phyloP scores from a whole-genome alignment of 2,888 invertebrate species.

The Dendrolimus houi region DNA sequence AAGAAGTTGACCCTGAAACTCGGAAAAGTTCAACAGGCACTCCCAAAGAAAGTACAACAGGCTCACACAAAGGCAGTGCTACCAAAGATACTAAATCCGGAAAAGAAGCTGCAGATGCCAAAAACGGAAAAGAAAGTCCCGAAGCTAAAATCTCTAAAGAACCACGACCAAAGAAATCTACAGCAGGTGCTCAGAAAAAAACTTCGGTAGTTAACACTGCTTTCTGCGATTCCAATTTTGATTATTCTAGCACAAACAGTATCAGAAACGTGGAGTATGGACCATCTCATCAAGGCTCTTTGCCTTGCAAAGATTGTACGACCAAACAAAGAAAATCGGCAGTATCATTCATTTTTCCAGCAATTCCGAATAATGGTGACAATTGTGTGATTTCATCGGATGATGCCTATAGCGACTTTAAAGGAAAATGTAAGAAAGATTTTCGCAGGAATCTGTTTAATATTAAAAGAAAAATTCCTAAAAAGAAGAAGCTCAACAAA shows the following conservation, averaged over 20 bases:
- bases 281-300: not conserved
- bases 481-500: slow-evolving; percentile 18
- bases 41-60: not conserved
- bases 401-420: not conserved
- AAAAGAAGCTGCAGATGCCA: not conserved
- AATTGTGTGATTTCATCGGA: not conserved
- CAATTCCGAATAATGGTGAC: not conserved
- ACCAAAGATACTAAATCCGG: not conserved
- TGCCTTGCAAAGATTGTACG: slow-evolving; percentile 2
- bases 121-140: not conserved
- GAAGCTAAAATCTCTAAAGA: not conserved
- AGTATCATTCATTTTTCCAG: slow-evolving; percentile 1
- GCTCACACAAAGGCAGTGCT: not conserved
- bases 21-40: not conserved
- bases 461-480: slow-evolving; percentile 22
- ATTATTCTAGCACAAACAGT: not conserved
- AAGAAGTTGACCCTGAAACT: not conserved
- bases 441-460: slow-evolving; percentile 16
- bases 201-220: slow-evolving; percentile 6
- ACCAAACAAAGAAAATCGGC: slow-evolving; percentile 6
- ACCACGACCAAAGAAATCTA: not conserved
- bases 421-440: not conserved
- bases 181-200: not conserved
- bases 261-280: not conserved
- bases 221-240: slow-evolving; percentile 1